A percentile compares a stretch with the other conserved stretches of the same genome.
These are phyloP conservation scores for Sarcophaga peregrina DNA, from an alignment of 1,140 invertebrate genomes.

Conservation along the genomic window DNA sequence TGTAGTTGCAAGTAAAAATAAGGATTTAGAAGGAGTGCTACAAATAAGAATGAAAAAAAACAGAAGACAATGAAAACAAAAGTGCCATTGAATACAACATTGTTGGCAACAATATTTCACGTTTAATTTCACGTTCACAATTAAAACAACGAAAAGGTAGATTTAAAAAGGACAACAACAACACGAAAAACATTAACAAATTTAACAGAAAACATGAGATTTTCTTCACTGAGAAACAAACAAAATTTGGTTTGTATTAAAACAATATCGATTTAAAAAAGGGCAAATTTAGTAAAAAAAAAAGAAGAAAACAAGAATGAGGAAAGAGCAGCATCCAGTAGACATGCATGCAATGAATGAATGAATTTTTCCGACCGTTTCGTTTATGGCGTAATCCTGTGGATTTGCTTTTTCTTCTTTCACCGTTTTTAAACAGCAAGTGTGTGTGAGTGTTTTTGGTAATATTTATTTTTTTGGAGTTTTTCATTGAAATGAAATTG, in stretches of 20 bases:
- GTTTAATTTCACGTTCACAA: constrained; percentile 41
- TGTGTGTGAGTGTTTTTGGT: neutral
- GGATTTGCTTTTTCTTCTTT: neutral
- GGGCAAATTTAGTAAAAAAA: neutral
- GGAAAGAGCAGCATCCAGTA: neutral
- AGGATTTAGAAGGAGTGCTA: neutral
- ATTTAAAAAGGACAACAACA: neutral
- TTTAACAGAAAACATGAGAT: constrained; percentile 1
- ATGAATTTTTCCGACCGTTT: neutral
- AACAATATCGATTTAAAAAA: constrained; percentile 5
- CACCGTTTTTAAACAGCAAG: too few relatives aligned
- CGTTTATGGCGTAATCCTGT: neutral
- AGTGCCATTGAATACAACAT: constrained; percentile 35
- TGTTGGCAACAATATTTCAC: constrained; percentile 42
- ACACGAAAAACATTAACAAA: neutral
- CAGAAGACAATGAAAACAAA: neutral
- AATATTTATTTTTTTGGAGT: neutral
- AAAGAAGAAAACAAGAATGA: neutral
- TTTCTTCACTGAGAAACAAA: neutral
- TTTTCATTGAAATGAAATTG: constrained; percentile 11
- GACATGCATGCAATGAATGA: neutral
- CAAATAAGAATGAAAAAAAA: neutral
- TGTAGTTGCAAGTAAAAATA: neutral
- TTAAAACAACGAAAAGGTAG: constrained; percentile 19
- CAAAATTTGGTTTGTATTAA: neutral